Percentiles rank a stretch among this genome's conserved stretches.
Evolutionary conservation across 2,888 invertebrate species (phyloP).

Genomic region (Lacanobia wlatinum): DNA sequence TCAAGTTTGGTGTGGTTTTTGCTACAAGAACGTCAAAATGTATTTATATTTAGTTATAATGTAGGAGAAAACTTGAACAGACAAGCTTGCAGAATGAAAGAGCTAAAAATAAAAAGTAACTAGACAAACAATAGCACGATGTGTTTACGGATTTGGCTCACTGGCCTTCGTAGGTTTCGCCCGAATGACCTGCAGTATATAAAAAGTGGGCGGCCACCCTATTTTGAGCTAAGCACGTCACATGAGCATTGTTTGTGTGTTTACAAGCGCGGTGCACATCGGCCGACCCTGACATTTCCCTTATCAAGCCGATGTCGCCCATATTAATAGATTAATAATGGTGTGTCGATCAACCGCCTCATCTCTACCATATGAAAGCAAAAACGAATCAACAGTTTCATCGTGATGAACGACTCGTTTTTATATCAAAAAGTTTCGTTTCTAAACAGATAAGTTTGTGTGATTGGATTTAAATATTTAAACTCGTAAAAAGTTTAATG

Average conservation of each 20-base stretch:
- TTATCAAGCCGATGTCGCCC: slow-evolving; percentile 44
- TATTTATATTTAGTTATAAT: background rate
- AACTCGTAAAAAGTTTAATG: slow-evolving; percentile 38
- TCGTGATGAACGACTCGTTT: slow-evolving; percentile 1
- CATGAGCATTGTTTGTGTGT: slow-evolving; percentile 41
- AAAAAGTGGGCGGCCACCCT: slow-evolving; percentile 48
- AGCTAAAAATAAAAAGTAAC: slow-evolving; percentile 20
- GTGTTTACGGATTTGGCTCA: slow-evolving; percentile 38
- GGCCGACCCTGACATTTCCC: slow-evolving; percentile 65
- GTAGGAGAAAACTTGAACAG: background rate
- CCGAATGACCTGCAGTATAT: slow-evolving; percentile 29
- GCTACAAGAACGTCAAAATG: background rate
- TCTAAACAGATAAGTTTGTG: slow-evolving; percentile 32
- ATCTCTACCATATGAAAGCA: slow-evolving; percentile 8
- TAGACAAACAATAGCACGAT: slow-evolving; percentile 40
- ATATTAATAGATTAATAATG: slow-evolving; percentile 35
- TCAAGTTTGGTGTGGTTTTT: background rate
- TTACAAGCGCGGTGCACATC: slow-evolving; percentile 45
- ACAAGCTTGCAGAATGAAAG: slow-evolving; percentile 13
- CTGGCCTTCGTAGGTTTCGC: slow-evolving; percentile 36
- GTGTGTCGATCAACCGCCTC: slow-evolving; percentile 29
- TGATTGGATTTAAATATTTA: slow-evolving; percentile 52
- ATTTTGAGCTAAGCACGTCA: slow-evolving; percentile 34
- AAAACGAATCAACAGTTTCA: slow-evolving; percentile 10
- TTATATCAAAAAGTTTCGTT: slow-evolving; percentile 1